Evolutionary conservation across 2,888 invertebrate genomes (phyloP).

Genomic region (Protophormia terraenovae): DNA sequence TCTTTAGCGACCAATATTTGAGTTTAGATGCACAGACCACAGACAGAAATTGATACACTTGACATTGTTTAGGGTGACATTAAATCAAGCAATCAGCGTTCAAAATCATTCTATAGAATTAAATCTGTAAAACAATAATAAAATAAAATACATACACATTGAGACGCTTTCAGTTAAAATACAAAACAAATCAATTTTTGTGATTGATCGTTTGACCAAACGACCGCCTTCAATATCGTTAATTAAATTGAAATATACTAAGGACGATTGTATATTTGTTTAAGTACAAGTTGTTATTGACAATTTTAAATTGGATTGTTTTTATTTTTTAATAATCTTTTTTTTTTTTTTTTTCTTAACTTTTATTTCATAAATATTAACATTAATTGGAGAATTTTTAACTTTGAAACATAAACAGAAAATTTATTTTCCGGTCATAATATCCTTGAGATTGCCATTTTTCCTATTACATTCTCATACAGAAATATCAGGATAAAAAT

Average conservation of each 20-base stretch:
- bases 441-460: no score
- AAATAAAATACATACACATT: not conserved
- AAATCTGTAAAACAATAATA: constrained; percentile 8
- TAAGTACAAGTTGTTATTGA: no score
- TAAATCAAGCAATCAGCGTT: constrained; percentile 48
- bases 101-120: not conserved
- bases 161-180: not conserved
- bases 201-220: constrained; percentile 52
- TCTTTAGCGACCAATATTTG: not conserved
- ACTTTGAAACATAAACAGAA: no score
- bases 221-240: constrained; percentile 55
- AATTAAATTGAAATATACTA: constrained; percentile 38
- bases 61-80: constrained; percentile 45
- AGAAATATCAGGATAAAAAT: no score
- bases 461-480: no score
- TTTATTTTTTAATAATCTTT: no score
- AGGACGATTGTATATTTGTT: not conserved
- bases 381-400: no score
- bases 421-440: no score
- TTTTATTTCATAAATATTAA: no score
- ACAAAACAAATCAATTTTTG: constrained; percentile 5
- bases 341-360: no score
- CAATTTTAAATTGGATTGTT: no score
- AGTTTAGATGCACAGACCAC: not conserved
- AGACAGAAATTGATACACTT: not conserved